A percentile compares a stretch with the other conserved stretches of the same genome.
Evolutionary conservation across 2,888 invertebrate species (phyloP).

Genomic region (Nycteola revayana): DNA sequence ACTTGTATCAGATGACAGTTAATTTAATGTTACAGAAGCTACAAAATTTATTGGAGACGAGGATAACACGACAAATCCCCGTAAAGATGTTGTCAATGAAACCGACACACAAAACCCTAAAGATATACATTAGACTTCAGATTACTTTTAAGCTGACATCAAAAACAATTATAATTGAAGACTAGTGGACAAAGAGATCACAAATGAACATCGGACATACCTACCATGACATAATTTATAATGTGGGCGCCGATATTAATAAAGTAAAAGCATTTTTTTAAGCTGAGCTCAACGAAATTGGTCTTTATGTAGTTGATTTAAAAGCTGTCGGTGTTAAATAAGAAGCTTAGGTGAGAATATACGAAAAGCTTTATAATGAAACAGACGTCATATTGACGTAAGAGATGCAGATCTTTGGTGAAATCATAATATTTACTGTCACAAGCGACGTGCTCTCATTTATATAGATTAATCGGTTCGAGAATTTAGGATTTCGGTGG

Average conservation of each 20-base stretch:
- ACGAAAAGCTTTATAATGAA: constrained; percentile 62
- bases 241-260: constrained; percentile 67
- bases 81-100: constrained; percentile 52
- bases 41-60: constrained; percentile 14
- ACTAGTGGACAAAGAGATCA: constrained; percentile 65
- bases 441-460: constrained; percentile 61
- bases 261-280: constrained; percentile 56
- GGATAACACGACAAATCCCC: constrained; percentile 38
- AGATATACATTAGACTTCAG: constrained; percentile 48
- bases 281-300: constrained; percentile 44
- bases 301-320: constrained; percentile 45
- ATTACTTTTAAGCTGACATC: constrained; percentile 51
- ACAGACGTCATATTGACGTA: constrained; percentile 79
- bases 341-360: constrained; percentile 51
- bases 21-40: constrained; percentile 12
- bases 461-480: constrained; percentile 65
- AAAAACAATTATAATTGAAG: constrained; percentile 51
- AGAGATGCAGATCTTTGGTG: constrained; percentile 72
- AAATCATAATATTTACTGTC: constrained; percentile 77
- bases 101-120: constrained; percentile 30
- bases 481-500: constrained; percentile 39
- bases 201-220: constrained; percentile 72
- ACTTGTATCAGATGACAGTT: constrained; percentile 18
- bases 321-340: constrained; percentile 43
- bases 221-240: constrained; percentile 74